Evolutionary conservation across 2,113 vertebrate species (phyloP).

Genomic region (Lethenteron reissneri): DNA sequence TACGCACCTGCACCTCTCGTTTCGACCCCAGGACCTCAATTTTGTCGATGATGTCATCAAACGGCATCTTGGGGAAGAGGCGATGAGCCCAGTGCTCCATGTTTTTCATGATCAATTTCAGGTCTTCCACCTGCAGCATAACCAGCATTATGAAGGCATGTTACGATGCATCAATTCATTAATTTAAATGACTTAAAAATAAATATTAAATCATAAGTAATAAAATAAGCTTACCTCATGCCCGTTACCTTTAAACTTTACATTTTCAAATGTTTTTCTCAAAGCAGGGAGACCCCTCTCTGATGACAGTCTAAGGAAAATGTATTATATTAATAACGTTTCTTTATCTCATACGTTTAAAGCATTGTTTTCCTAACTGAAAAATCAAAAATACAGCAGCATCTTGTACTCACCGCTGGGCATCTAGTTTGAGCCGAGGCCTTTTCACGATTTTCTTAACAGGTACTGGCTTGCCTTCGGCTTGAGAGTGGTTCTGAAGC

Average conservation of each 20-base stretch:
- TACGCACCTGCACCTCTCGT: slow-evolving; percentile 72
- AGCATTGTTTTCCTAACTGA: not conserved
- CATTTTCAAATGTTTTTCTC: slow-evolving; percentile 41
- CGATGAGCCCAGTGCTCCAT: slow-evolving; percentile 98
- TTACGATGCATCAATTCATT: slow-evolving; percentile 8
- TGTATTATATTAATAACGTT: not conserved
- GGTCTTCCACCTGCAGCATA: slow-evolving; percentile 38
- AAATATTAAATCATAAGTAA: slow-evolving; percentile 12
- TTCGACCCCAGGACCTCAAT: slow-evolving; percentile 60
- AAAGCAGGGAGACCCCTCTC: slow-evolving; percentile 70
- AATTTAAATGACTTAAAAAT: slow-evolving; percentile 11
- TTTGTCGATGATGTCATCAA: slow-evolving; percentile 67
- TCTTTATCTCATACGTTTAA: not conserved
- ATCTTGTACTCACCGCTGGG: slow-evolving; percentile 31
- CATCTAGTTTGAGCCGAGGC: slow-evolving; percentile 58
- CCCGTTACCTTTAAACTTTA: slow-evolving; percentile 65
- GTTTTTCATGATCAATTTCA: slow-evolving; percentile 44
- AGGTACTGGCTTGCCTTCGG: slow-evolving; percentile 30
- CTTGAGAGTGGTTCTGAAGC: slow-evolving; percentile 17
- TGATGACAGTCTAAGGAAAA: slow-evolving; percentile 38
- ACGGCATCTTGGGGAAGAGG: slow-evolving; percentile 62
- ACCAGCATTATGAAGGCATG: slow-evolving; percentile 11
- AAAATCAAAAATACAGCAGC: not conserved
- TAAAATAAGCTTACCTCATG: slow-evolving; percentile 40
- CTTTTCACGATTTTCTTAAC: slow-evolving; percentile 36